Base-by-base conservation (phyloP, 2,113 vertebrate species). In the Seriola dumerili region DNA sequence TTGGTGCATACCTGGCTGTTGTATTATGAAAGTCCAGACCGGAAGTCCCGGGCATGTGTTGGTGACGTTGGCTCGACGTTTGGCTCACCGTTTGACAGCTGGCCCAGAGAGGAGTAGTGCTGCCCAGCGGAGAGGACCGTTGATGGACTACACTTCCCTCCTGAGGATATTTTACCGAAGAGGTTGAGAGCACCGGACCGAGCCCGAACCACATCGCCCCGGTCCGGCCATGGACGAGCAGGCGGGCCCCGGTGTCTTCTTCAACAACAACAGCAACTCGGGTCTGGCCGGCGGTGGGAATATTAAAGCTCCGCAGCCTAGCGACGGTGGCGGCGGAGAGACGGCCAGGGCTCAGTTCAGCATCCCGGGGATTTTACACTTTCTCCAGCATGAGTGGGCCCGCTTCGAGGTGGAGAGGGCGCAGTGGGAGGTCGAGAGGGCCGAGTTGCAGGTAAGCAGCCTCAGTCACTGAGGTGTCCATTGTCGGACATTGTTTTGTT, bases 361-460 rank as follows among this genome's bases (percentile, higher is more conserved):
- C 92, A 96, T 99, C 82, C 97, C 97, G 61, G 97, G 97, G 72
- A 98, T 98, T 83, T 88, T 99, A 84, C 97, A 98, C 95, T 98
- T 97, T 93, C 96, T 98, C 91, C 98, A 98, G 94, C 97, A 98
- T 87, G 97, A 98, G 93, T 98, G 98, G 98, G 97, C 96, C 95
- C 97, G 97, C 54, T 98, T 97, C 92, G 97, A 98, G 96, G 96
- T 97, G 94, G 97, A 98, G 90, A 89, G 96, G 92, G 94, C 97
- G 64, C 96, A 97, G 81, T 97, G 97, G 97, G 97, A 98, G 79
- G 95, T 97, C 85, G 97, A 98, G 88, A 93, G 97, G 83, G 96
- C 97, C 85, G 97, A 98, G 94, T 94, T 98, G 91, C 98, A 98
- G 97, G 98, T 99, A 93, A 92, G 89, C 72, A 8, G 2, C 64